Conservation (phyloP, 2,888 invertebrate species). For the Erebia epiphron region DNA sequence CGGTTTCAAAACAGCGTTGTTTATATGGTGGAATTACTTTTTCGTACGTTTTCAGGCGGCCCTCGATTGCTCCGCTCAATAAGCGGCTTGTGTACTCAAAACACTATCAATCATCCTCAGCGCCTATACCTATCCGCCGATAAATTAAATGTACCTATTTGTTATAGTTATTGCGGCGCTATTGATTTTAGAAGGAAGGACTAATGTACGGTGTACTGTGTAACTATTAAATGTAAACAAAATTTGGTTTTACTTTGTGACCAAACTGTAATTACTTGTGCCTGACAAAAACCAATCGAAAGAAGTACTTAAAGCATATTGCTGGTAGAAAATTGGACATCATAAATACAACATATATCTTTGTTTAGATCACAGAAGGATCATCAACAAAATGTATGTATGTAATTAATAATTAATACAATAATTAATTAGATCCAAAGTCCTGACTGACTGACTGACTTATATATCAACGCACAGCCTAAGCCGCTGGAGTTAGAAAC, state of each 20-base stretch:
- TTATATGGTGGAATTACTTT: slow-evolving; percentile 43
- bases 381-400: too few relatives aligned
- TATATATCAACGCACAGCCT: too few relatives aligned
- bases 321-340: too few relatives aligned
- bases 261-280: neutral
- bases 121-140: slow-evolving; percentile 67
- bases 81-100: slow-evolving; percentile 69
- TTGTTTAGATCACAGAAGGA: neutral
- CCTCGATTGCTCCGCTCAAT: slow-evolving; percentile 63
- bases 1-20: slow-evolving; percentile 38
- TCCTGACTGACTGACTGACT: too few relatives aligned
- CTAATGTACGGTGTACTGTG: slow-evolving; percentile 51
- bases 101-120: slow-evolving; percentile 77
- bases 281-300: neutral
- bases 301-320: neutral
- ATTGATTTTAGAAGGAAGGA: slow-evolving; percentile 73
- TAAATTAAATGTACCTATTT: slow-evolving; percentile 69
- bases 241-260: neutral
- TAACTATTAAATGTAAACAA: slow-evolving; percentile 38
- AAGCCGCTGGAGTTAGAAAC: too few relatives aligned
- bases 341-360: neutral
- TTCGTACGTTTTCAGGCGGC: slow-evolving; percentile 53
- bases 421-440: too few relatives aligned
- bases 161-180: slow-evolving; percentile 63
- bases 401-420: too few relatives aligned